Evolutionary conservation across 2,113 vertebrate genomes (phyloP).

Genomic region (Progne subis): DNA sequence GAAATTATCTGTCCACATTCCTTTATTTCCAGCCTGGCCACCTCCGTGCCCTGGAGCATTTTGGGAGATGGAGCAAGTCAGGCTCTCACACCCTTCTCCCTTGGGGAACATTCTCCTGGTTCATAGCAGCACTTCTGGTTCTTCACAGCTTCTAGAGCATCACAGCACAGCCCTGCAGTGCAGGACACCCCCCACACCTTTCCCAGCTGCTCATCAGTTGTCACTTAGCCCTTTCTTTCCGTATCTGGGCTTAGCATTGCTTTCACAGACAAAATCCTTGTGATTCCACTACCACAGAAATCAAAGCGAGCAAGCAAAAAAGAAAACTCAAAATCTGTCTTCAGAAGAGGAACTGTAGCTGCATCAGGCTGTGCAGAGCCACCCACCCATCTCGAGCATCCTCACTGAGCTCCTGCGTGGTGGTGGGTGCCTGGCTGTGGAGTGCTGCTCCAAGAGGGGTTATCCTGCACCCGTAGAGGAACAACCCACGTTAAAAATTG

Average conservation of each 20-base stretch:
- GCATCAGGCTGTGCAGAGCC: background rate
- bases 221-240: background rate
- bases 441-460: background rate
- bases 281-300: background rate
- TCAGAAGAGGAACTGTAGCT: background rate
- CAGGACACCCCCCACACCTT: background rate
- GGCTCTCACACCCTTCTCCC: background rate
- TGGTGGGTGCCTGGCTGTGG: background rate
- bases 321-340: background rate
- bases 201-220: background rate
- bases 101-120: background rate
- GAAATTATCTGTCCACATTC: background rate
- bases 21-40: background rate
- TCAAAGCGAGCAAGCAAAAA: background rate
- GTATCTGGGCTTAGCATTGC: background rate
- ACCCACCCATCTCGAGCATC: background rate
- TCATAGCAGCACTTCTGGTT: background rate
- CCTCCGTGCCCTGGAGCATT: background rate
- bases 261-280: constrained; percentile 10
- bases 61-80: rapidly evolving
- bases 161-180: background rate
- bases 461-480: background rate
- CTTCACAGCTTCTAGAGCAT: background rate
- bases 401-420: rapidly evolving
- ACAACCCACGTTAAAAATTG: background rate